Percentiles rank a stretch among this genome's conserved stretches.
Evolutionary conservation across 1,140 invertebrate genomes (phyloP).

Genomic region (Asobara japonica): DNA sequence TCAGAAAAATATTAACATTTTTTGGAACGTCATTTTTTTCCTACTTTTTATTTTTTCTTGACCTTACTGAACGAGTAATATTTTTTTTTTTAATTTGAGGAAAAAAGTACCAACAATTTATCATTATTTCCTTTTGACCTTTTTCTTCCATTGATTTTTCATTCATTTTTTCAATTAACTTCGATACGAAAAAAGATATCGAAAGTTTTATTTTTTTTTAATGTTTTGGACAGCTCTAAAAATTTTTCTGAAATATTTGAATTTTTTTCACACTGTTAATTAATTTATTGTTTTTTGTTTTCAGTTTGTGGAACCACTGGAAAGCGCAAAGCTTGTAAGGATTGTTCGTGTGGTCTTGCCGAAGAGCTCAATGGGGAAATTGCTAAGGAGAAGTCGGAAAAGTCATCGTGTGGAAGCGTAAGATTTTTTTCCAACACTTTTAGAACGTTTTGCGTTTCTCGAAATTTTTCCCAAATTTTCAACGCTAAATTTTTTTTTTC

Average conservation of each 20-base stretch:
- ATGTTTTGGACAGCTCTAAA: not conserved
- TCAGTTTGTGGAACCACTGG: constrained; percentile 89
- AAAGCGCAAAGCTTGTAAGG: constrained; percentile 96
- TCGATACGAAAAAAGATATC: too few species aligned
- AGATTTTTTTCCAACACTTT: constrained; percentile 55
- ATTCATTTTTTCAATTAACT: too few species aligned
- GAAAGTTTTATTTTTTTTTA: too few species aligned
- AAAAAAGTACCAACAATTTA: too few species aligned
- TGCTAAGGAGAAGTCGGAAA: constrained; percentile 69
- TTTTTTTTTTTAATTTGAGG: too few species aligned
- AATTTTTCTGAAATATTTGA: constrained; percentile 36
- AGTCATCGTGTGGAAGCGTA: constrained; percentile 98
- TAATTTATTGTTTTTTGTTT: constrained; percentile 58
- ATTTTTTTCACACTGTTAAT: constrained; percentile 40
- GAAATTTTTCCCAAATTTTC: constrained; percentile 8
- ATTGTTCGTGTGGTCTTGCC: constrained; percentile 96
- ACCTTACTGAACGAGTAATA: too few species aligned
- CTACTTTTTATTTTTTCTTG: too few species aligned
- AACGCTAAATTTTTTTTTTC: constrained; percentile 33
- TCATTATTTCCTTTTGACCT: too few species aligned
- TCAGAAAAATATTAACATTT: too few species aligned
- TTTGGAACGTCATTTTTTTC: too few species aligned
- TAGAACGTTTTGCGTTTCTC: not conserved
- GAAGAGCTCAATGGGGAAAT: constrained; percentile 84
- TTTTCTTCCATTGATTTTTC: too few species aligned